A percentile compares a stretch with the other conserved stretches of the same genome.
Conservation (phyloP, 37 sponge, comb jelly and placozoan species). For the Cladorhizidae sp. region DNA sequence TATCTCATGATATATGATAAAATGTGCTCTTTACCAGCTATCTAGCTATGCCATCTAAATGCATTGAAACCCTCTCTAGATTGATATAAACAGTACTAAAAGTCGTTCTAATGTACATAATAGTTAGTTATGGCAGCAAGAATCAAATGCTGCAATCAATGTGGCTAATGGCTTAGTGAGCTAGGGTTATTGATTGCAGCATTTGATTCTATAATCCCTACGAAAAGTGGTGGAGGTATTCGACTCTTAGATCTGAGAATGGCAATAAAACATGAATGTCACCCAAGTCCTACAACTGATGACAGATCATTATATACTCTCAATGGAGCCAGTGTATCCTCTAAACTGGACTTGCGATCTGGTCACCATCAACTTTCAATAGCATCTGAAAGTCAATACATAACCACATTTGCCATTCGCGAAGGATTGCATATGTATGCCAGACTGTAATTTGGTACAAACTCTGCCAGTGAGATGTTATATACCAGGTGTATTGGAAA, state of each 20-base stretch:
- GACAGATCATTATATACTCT: constrained; percentile 31
- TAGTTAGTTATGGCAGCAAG: too few relatives aligned
- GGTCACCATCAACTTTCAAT: constrained; percentile 51
- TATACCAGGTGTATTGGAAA: constrained; percentile 31
- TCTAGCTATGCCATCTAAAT: too few relatives aligned
- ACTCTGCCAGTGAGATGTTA: constrained; percentile 53
- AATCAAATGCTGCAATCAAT: too few relatives aligned
- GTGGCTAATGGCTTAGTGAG: too few relatives aligned
- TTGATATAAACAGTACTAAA: too few relatives aligned
- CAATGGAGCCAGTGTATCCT: constrained; percentile 37
- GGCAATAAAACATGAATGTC: constrained; percentile 57
- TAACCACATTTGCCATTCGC: constrained; percentile 53
- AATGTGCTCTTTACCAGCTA: too few relatives aligned
- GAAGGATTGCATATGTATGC: constrained; percentile 33
- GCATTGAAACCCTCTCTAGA: too few relatives aligned
- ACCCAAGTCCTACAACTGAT: constrained; percentile 57
- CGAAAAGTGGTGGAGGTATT: constrained; percentile 44
- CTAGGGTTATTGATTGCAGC: too few relatives aligned
- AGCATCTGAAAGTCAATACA: constrained; percentile 36
- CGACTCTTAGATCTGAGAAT: constrained; percentile 54
- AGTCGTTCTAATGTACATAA: too few relatives aligned
- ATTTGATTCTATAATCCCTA: constrained; percentile 44
- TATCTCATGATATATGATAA: too few relatives aligned
- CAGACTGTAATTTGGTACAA: constrained; percentile 53
- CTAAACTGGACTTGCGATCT: constrained; percentile 41